Conservation (phyloP, 2,888 invertebrate species). For the Brenthis daphne region DNA sequence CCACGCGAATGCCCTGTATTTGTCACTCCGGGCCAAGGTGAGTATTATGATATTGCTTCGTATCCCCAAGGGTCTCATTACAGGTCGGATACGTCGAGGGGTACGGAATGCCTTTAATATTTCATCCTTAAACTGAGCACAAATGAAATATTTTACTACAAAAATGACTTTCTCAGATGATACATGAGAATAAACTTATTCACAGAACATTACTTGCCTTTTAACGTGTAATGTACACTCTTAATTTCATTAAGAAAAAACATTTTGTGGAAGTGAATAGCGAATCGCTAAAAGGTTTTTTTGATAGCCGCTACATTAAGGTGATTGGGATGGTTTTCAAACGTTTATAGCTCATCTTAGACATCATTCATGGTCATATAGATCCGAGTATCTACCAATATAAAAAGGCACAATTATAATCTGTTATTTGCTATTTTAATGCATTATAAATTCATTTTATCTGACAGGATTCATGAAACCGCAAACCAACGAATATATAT, state of each 20-base stretch:
- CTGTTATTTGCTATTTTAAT: conserved; percentile 61
- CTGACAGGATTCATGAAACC: conserved; percentile 48
- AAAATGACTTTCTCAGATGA: conserved; percentile 32
- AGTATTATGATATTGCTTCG: conserved; percentile 80
- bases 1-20: conserved; percentile 72
- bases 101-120: conserved; percentile 71
- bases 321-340: conserved; percentile 77
- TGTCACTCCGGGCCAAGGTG: conserved; percentile 72
- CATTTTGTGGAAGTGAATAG: conserved; percentile 62
- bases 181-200: conserved; percentile 44
- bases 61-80: conserved; percentile 79
- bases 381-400: conserved; percentile 45
- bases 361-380: conserved; percentile 53
- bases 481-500: conserved; percentile 31
- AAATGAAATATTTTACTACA: conserved; percentile 34
- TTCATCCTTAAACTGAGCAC: conserved; percentile 60
- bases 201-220: conserved; percentile 29
- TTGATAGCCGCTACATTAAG: conserved; percentile 74
- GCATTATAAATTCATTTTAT: conserved; percentile 62
- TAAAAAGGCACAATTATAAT: background rate
- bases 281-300: conserved; percentile 70
- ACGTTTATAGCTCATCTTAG: conserved; percentile 72
- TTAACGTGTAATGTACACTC: conserved; percentile 51
- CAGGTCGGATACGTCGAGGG: conserved; percentile 53
- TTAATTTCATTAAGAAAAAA: conserved; percentile 72